Evolutionary conservation across 2,797 vertebrate genomes (phyloP).

Genomic region (Euthynnus affinis): DNA sequence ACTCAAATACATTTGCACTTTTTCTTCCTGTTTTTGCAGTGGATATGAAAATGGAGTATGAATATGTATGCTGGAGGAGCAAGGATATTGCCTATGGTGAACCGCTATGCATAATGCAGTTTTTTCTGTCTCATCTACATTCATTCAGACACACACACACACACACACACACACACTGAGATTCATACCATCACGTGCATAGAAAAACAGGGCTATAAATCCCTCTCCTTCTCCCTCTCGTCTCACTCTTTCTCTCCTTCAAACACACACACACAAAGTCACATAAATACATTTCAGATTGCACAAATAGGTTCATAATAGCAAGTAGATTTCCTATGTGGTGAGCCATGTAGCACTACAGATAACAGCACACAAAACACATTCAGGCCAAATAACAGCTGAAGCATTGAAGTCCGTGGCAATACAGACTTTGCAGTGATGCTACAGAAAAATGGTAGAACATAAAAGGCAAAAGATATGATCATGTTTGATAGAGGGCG

Average conservation of each 20-base stretch:
- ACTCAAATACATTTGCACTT: slow-evolving; percentile 71
- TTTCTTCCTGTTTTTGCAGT: slow-evolving; percentile 66
- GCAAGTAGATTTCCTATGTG: slow-evolving; percentile 55
- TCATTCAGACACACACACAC: slow-evolving; percentile 71
- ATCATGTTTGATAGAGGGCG: slow-evolving; percentile 53
- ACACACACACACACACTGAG: slow-evolving; percentile 44
- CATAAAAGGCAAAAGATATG: slow-evolving; percentile 59
- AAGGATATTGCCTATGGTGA: slow-evolving; percentile 86
- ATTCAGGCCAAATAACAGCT: slow-evolving; percentile 58
- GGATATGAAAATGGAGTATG: slow-evolving; percentile 83
- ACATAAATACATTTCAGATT: slow-evolving; percentile 68
- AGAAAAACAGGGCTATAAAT: slow-evolving; percentile 75
- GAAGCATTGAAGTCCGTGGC: slow-evolving; percentile 49
- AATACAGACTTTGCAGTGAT: slow-evolving; percentile 49
- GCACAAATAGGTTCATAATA: slow-evolving; percentile 60
- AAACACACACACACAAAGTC: slow-evolving; percentile 68
- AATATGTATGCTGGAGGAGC: slow-evolving; percentile 84
- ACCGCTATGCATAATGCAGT: slow-evolving; percentile 87
- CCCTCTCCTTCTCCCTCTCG: slow-evolving; percentile 45
- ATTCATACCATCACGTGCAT: slow-evolving; percentile 71
- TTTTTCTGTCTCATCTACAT: slow-evolving; percentile 85
- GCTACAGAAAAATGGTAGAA: slow-evolving; percentile 43
- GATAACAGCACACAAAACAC: slow-evolving; percentile 64
- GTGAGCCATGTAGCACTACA: slow-evolving; percentile 56
- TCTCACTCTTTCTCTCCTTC: slow-evolving; percentile 47